These are phyloP conservation scores for Prosapia bicincta DNA, from an alignment of 2,888 invertebrate genomes.

Conservation along the genomic window DNA sequence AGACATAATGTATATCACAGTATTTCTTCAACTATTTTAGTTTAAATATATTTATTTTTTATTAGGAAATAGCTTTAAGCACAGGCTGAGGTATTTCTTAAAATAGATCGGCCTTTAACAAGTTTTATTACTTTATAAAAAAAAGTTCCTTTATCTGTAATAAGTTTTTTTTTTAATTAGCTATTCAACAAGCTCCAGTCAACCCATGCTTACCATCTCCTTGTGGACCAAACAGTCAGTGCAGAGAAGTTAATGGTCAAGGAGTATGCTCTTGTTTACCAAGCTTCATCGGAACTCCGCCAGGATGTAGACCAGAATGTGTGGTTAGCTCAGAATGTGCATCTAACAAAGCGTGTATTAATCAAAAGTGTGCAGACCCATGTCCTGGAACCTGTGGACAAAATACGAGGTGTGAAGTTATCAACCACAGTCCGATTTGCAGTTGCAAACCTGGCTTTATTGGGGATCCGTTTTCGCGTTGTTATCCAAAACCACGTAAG, in stretches of 20 bases:
- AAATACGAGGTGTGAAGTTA: constrained; percentile 75
- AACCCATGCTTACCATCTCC: constrained; percentile 55
- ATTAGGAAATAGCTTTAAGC: not conserved
- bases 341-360: constrained; percentile 63
- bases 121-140: too few relatives aligned
- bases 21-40: not conserved
- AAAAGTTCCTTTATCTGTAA: too few relatives aligned
- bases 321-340: constrained; percentile 66
- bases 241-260: constrained; percentile 54
- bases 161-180: not conserved
- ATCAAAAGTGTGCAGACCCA: constrained; percentile 67
- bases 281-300: constrained; percentile 74
- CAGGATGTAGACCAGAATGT: constrained; percentile 77
- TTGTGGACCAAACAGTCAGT: constrained; percentile 59
- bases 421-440: constrained; percentile 63
- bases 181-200: constrained; percentile 37
- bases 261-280: constrained; percentile 73
- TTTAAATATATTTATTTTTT: not conserved
- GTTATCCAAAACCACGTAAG: constrained; percentile 41
- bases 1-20: constrained; percentile 39
- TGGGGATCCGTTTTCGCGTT: constrained; percentile 46
- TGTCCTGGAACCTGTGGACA: constrained; percentile 74
- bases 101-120: not conserved
- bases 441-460: constrained; percentile 46
- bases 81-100: not conserved